Evolutionary conservation across 2,797 vertebrate genomes (phyloP), one percentile per base, ranked within the genome.

Genomic region (Premnoplex brunnescens): DNA sequence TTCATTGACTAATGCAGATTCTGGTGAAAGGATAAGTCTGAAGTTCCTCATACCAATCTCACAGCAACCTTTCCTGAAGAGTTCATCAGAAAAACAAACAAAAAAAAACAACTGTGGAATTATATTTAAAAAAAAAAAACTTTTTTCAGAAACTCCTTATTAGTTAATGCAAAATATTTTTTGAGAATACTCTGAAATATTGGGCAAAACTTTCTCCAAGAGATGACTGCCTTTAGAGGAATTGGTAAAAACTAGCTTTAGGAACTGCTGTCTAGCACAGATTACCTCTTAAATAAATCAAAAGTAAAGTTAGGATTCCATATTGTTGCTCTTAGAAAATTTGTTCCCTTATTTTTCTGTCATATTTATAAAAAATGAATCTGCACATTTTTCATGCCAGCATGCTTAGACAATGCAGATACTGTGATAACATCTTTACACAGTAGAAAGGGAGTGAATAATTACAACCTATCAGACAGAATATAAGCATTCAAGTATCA

Each of bases 371-470:
- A 82, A 92, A 82, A 19, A 16, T 44, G 8, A 46, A 75, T 44
- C 30, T 85, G 8, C 86, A 16, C 9, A 64, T 63, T 88, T 88
- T 48, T 73, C 75, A 43, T 37, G 26, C 13, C 52, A 89, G 59
- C 44, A 56, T 49, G n/a, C 36, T 91, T 44, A 88, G 66, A 66
- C 43, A 72, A 34, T 46, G 51, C 12, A 69, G 55, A 55, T 76
- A 56, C n/a, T 59, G 26, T 69, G 79, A 67, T 81, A 86, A 63
- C 24, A 43, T 66, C 49, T 59, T 88, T 39, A 59, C n/a, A 67
- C 6, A 36, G 49, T 23, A 83, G 52, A 81, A 92, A 85, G 56
- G 36, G 84, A 86, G 20, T n/a, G 43, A 96, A 89, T 81, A 96
- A 91, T 85, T 89, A 49, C 46, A 81, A 67, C 14, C n/a, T 82